A percentile compares a stretch with the other conserved stretches of the same genome.
Evolutionary conservation across 2,888 invertebrate genomes (phyloP).

Genomic region (Diplazon laetatorius): DNA sequence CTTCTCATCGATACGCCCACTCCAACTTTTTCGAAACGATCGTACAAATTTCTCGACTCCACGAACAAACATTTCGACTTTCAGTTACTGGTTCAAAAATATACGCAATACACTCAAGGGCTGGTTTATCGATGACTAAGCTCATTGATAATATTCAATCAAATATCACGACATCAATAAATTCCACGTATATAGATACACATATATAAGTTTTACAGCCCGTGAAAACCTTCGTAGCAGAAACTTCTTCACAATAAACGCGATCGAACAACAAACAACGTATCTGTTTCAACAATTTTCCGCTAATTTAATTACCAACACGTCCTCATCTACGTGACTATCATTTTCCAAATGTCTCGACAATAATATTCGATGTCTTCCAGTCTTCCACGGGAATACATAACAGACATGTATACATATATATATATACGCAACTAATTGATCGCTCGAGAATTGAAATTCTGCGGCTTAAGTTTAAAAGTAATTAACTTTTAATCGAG

Average conservation of each 20-base stretch:
- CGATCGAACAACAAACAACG: no score
- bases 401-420: not conserved
- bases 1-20: not conserved
- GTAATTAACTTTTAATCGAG: constrained; percentile 80
- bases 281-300: no score
- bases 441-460: constrained; percentile 78
- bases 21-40: not conserved
- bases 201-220: no score
- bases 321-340: no score
- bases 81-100: not conserved
- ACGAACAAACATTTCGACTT: not conserved
- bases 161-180: no score
- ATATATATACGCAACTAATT: constrained; percentile 64
- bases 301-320: no score
- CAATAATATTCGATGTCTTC: not conserved
- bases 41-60: not conserved
- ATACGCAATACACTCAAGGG: not conserved
- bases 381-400: no score
- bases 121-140: no score
- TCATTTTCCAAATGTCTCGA: not conserved
- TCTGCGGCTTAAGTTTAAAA: constrained; percentile 77
- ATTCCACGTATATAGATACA: no score
- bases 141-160: no score
- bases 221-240: no score
- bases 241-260: no score